Conservation (phyloP, 1,140 invertebrate genomes). For the Leptestheria dahalacensis region DNA sequence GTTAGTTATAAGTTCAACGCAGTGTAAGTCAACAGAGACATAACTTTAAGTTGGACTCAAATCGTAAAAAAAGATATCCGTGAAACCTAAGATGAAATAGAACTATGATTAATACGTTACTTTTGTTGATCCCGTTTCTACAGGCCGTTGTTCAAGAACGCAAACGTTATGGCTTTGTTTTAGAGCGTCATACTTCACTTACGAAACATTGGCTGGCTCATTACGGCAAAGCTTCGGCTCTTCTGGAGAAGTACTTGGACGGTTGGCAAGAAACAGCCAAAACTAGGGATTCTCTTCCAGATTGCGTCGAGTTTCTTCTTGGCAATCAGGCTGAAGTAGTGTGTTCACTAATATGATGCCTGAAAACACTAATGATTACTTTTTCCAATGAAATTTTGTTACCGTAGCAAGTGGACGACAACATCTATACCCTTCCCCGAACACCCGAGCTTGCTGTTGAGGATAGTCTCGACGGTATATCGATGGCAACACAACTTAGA, state of each 20-base stretch:
- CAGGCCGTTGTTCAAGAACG: constrained; percentile 88
- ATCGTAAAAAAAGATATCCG: too few species aligned
- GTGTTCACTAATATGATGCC: not conserved
- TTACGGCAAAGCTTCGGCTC: constrained; percentile 56
- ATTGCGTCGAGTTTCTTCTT: constrained; percentile 24
- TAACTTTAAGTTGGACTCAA: too few species aligned
- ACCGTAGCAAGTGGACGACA: constrained; percentile 48
- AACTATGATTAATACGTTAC: too few species aligned
- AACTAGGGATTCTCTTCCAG: constrained; percentile 65
- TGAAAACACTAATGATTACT: too few species aligned
- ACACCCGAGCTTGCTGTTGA: constrained; percentile 33
- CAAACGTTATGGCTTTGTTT: constrained; percentile 77
- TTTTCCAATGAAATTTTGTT: too few species aligned
- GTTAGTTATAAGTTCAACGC: constrained; percentile 26
- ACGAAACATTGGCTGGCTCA: constrained; percentile 83
- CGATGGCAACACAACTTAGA: constrained; percentile 51
- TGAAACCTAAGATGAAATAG: too few species aligned
- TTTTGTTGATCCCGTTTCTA: constrained; percentile 21
- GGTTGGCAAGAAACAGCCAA: constrained; percentile 76
- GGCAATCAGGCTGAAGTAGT: constrained; percentile 1
- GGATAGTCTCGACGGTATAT: constrained; percentile 40
- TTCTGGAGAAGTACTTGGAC: constrained; percentile 63
- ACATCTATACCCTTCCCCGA: constrained; percentile 43
- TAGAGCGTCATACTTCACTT: constrained; percentile 76
- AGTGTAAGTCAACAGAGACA: too few species aligned